Conservation (phyloP, 2,797 vertebrate species). For the Sebastes goodei region DNA sequence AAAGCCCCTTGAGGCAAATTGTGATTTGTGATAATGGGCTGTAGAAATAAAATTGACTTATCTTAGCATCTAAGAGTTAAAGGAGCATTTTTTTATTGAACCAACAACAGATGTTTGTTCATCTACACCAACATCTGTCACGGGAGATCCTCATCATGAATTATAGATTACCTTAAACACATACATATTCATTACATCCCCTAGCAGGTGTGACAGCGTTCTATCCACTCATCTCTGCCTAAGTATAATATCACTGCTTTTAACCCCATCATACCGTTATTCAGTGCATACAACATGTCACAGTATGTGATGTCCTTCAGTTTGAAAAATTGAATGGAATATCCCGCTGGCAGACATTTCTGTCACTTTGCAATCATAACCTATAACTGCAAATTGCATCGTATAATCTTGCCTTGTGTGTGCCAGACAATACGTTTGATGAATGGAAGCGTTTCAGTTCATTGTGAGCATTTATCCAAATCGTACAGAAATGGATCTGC, state of each 20-base stretch:
- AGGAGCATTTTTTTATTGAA: not conserved
- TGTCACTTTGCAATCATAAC: not conserved
- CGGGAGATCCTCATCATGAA: not conserved
- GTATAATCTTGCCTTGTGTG: not conserved
- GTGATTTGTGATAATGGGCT: not conserved
- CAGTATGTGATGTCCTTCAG: not conserved
- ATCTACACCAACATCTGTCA: slow-evolving; percentile 1
- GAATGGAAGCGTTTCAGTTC: not conserved
- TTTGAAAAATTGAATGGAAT: not conserved
- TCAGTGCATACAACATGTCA: not conserved
- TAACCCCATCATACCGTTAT: not conserved
- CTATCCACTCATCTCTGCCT: not conserved
- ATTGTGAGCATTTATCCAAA: not conserved
- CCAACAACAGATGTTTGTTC: slow-evolving; percentile 2
- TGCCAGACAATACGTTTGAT: slow-evolving; percentile 4
- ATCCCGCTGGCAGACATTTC: slow-evolving; percentile 18
- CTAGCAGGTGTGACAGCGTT: not conserved
- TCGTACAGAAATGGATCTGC: not conserved
- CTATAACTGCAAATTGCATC: slow-evolving; percentile 19
- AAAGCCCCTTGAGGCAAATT: not conserved
- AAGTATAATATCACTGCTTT: not conserved
- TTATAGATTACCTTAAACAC: not conserved
- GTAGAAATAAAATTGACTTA: not conserved
- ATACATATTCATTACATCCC: not conserved
- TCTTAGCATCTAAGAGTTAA: not conserved